Conservation (phyloP, 2,113 vertebrate species). For the Capreolus pygargus region DNA sequence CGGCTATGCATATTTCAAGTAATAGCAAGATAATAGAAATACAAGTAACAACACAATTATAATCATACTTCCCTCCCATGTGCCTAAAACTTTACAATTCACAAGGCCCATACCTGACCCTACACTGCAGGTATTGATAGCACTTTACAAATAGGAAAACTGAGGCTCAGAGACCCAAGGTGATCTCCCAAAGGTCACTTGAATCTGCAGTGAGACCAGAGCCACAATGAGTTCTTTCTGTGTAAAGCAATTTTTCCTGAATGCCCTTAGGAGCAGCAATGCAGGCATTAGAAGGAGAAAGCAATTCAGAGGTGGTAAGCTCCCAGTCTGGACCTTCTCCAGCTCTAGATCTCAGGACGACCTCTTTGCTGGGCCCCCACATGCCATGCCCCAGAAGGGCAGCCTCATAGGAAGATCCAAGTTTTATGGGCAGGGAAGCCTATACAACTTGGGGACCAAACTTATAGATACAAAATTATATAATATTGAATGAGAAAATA, state of each 20-base stretch:
- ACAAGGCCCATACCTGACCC: not conserved
- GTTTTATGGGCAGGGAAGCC: not conserved
- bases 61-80: not conserved
- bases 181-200: not conserved
- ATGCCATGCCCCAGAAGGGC: not conserved
- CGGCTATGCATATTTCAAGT: not conserved
- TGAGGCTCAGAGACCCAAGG: not conserved
- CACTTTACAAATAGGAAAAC: not conserved
- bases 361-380: not conserved
- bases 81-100: not conserved
- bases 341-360: not conserved
- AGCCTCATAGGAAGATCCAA: not conserved
- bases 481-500: not conserved
- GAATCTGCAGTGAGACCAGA: not conserved
- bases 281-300: not conserved
- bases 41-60: not conserved
- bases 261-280: not conserved
- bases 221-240: not conserved
- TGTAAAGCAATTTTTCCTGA: not conserved
- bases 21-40: not conserved
- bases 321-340: not conserved
- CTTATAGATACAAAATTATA: not conserved
- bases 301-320: not conserved
- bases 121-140: not conserved
- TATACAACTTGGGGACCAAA: not conserved